Evolutionary conservation across 2,113 vertebrate species (phyloP).

Genomic region (Himantopus leucocephalus): DNA sequence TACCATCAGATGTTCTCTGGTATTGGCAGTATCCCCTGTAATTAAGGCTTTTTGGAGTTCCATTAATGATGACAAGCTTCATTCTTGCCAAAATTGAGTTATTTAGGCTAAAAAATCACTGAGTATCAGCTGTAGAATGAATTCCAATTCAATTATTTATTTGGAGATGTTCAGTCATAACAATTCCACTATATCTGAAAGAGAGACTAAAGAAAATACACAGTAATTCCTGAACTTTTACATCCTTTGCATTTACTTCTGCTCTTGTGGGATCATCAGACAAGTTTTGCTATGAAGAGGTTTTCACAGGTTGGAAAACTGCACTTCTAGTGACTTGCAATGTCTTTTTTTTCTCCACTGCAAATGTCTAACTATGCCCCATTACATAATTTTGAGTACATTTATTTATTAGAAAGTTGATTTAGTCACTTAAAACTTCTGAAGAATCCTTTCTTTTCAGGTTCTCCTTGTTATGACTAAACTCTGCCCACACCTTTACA

Average conservation of each 20-base stretch:
- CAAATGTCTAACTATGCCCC: background rate
- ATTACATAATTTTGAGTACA: accelerated
- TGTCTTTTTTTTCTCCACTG: background rate
- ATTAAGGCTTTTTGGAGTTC: background rate
- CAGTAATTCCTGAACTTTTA: background rate
- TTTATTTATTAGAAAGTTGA: background rate
- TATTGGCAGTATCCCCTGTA: background rate
- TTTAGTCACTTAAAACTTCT: background rate
- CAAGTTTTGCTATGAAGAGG: background rate
- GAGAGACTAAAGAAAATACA: background rate
- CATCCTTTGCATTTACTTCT: background rate
- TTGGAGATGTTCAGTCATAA: background rate
- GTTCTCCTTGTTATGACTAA: background rate
- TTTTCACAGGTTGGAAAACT: background rate
- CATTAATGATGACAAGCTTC: background rate
- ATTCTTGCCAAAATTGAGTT: background rate
- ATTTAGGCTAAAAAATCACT: background rate
- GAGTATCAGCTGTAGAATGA: background rate
- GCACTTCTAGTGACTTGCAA: background rate
- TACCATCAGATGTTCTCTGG: background rate
- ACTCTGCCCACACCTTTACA: background rate
- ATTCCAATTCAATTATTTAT: background rate
- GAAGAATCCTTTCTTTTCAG: background rate
- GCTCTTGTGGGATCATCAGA: background rate
- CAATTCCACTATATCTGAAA: background rate